Base-by-base conservation (phyloP, 2,888 invertebrate genomes). In the Drosophila pegasa region DNA sequence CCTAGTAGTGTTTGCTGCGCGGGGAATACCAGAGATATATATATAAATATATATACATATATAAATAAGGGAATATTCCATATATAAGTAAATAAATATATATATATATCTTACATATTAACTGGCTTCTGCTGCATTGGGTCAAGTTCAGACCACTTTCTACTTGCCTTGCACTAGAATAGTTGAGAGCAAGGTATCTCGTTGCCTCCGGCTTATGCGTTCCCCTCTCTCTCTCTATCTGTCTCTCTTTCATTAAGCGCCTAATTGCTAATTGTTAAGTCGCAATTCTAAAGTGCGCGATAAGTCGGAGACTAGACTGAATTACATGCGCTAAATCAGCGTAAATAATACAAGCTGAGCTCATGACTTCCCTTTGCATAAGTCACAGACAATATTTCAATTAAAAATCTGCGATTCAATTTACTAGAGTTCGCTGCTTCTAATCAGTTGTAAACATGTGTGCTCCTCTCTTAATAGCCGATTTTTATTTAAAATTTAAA, bases 81-180 rank as follows among this genome's bases (percentile, higher is more conserved):
- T 3, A 20, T 47, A 31, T 9, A 20, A 20, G 7, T 14, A 6
- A 12, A 12, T 10, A 14, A 1, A 37, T 35, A 6, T 18, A 38
- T 18, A 38, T 38, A 37, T 9, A 9, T 16, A 3, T 9, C 3
- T 37, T 16, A 18, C 9, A 38, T 38, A 37, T 37, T 37, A 40
- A 20, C 12, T 3, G 20, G 40, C 40, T 12, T 12, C 20, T 3
- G 5, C 7, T 0, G 1, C 9, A 68, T 51, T 75, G 48, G 56
- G 79, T 81, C 73, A 75, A 85, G 81, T 73, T 82, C 65, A 16
- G 55, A 55, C 27, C 14, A 71, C 50, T 51, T 57, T 35, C 52
- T 61, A 5, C 12, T 31, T 47, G 38, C 29, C 35, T 31, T 66
- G 52, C 45, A 41, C 43, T 56, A 61, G 12, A 41, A 47, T 56